phyloP scores from a whole-genome alignment of 2,113 vertebrate species.

The Camarhynchus parvulus region DNA sequence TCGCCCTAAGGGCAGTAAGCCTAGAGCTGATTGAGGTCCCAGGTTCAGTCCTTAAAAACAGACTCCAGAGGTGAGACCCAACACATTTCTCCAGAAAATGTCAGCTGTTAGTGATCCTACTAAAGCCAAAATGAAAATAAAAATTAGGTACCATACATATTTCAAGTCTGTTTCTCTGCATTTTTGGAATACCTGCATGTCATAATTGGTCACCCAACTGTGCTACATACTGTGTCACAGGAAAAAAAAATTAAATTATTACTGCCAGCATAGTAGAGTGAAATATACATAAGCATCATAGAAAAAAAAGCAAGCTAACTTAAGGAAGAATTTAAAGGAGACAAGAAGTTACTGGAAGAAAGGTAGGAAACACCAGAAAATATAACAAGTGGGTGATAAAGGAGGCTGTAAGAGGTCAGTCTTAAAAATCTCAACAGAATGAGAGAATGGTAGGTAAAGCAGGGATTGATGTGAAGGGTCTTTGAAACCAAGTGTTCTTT shows the following conservation, averaged over 20 bases:
- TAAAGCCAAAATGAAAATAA: not conserved
- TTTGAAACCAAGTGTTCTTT: not conserved
- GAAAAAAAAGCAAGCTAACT: not conserved
- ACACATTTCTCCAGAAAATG: not conserved
- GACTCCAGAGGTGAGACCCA: not conserved
- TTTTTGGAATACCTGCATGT: not conserved
- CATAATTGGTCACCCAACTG: not conserved
- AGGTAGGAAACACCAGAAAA: not conserved
- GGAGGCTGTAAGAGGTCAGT: not conserved
- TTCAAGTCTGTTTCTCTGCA: not conserved
- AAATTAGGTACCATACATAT: not conserved
- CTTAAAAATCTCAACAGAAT: not conserved
- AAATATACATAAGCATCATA: not conserved
- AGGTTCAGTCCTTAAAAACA: not conserved
- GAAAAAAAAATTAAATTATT: not conserved
- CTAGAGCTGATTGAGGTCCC: not conserved
- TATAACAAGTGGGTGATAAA: not conserved
- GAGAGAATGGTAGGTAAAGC: not conserved
- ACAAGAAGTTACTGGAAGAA: not conserved
- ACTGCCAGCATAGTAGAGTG: not conserved
- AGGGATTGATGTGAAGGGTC: not conserved
- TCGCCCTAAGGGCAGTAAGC: not conserved
- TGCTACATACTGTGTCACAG: not conserved
- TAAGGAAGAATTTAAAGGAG: not conserved
- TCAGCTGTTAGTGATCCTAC: not conserved